Evolutionary conservation across 2,113 vertebrate species (phyloP).

Genomic region (Vulpes vulpes): DNA sequence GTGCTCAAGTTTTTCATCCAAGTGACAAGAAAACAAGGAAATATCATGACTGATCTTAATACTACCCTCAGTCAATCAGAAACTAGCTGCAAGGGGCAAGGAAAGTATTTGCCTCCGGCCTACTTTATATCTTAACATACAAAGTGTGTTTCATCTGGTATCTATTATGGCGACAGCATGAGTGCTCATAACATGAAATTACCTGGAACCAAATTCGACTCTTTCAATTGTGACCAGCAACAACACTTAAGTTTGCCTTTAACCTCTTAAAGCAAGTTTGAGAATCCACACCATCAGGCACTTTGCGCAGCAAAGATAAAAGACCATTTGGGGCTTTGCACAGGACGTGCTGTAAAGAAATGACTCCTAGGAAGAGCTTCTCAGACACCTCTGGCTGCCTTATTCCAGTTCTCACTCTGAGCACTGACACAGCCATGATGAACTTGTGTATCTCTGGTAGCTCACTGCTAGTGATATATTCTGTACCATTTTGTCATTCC

Average conservation of each 20-base stretch:
- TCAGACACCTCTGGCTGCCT: background rate
- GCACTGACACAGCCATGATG: background rate
- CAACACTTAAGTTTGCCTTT: background rate
- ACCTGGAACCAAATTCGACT: background rate
- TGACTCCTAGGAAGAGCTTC: background rate
- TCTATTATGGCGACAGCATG: constrained; percentile 29
- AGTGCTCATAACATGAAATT: constrained; percentile 14
- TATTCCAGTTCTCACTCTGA: background rate
- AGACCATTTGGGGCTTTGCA: background rate
- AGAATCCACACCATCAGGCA: background rate
- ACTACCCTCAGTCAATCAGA: constrained; percentile 62
- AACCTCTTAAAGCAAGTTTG: background rate
- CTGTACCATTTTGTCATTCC: constrained; percentile 17
- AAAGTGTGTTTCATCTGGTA: background rate
- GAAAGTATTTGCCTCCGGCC: constrained; percentile 15
- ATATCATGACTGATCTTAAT: constrained; percentile 22
- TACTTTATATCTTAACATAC: constrained; percentile 3
- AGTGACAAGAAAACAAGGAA: constrained; percentile 57
- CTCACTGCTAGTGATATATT: background rate
- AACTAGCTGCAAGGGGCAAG: constrained; percentile 53
- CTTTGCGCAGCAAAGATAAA: background rate
- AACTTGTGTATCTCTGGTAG: background rate
- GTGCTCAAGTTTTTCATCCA: constrained; percentile 20
- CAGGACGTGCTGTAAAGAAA: background rate
- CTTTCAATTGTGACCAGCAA: background rate